phyloP scores from a whole-genome alignment of 2,797 vertebrate species.

The Adrianichthys oophorus region DNA sequence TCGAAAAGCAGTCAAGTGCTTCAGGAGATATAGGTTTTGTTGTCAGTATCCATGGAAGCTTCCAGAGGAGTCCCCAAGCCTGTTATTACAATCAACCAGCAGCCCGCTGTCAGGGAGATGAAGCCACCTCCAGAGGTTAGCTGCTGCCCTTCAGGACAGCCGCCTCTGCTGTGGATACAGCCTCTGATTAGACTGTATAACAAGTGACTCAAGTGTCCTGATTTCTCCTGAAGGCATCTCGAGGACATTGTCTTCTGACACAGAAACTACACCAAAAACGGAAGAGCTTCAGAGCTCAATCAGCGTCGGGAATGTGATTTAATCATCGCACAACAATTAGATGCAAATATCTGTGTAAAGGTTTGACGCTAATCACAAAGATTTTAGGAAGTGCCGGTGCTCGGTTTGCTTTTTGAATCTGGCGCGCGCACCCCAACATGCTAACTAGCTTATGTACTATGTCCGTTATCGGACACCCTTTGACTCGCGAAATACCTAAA shows the following conservation, averaged over 20 bases:
- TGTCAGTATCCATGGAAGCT: constrained; percentile 68
- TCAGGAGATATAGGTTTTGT: constrained; percentile 20
- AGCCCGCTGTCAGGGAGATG: constrained; percentile 22
- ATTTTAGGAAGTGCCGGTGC: too few relatives aligned
- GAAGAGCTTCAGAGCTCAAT: too few relatives aligned
- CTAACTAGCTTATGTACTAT: too few relatives aligned
- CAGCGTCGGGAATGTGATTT: too few relatives aligned
- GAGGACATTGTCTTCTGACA: neutral
- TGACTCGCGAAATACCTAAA: too few relatives aligned
- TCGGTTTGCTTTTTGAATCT: too few relatives aligned
- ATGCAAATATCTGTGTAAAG: too few relatives aligned
- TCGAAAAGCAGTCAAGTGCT: neutral
- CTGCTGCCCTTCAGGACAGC: constrained; percentile 1
- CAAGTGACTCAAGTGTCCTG: constrained; percentile 1
- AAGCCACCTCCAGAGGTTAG: constrained; percentile 69
- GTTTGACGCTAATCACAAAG: too few relatives aligned
- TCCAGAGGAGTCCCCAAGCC: constrained; percentile 44
- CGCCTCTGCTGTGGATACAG: constrained; percentile 47
- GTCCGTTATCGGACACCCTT: too few relatives aligned
- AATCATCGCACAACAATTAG: too few relatives aligned
- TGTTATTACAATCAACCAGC: constrained; percentile 38
- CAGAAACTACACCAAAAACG: too few relatives aligned
- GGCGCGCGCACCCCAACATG: too few relatives aligned
- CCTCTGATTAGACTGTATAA: constrained; percentile 11
- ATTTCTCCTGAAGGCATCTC: neutral